Evolutionary conservation across 2,888 invertebrate species (phyloP), one percentile per base, ranked within the genome.

Genomic region (Platynereis dumerilii): DNA sequence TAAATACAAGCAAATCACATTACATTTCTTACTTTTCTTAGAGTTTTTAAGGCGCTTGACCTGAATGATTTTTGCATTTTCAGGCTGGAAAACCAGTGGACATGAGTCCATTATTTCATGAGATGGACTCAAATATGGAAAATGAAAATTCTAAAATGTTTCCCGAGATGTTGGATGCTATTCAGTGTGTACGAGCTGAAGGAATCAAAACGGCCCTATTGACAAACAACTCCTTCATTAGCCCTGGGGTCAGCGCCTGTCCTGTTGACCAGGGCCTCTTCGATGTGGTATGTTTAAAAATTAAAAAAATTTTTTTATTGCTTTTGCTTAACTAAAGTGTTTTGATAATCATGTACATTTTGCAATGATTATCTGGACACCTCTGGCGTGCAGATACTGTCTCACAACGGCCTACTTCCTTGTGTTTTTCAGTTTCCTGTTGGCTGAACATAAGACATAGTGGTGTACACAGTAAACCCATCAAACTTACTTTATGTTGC

Each of bases 201-300:
- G 85, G 85, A 10, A 71, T 84, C 59, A 83, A 84, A 69, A 83
- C 84, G 1, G 84, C 83, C 3, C 74, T 86, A 5, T 78, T 86
- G 12, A 86, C 86, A 22, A 86, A 86, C 74, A 86, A 86, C 76
- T 85, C 84, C 80, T 74, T 73, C 57, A 20, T 45, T 7, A 17
- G 45, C 28, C 29, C 56, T 10, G 61, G 55, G 2, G 28, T 56
- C 24, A 56, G 63, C 10, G 45, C 22, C 56, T 52, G 48, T 12
- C 78, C 80, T 12, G 29, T 82, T 2, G 79, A 80, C 60, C 65
- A 63, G 27, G 66, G 70, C 3, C 53, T 82, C 7, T 83, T 83
- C 75, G 81, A 83, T 77, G 83, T 82, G 74, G 83, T 82, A 69
- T 67, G 67, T 59, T 15, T 3, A n/a, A 42, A 15, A 15, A 42